Percentiles rank a stretch among this genome's conserved stretches.
These are phyloP conservation scores for Dryomyza anilis DNA, from an alignment of 2,888 invertebrate species.

Conservation along the genomic window DNA sequence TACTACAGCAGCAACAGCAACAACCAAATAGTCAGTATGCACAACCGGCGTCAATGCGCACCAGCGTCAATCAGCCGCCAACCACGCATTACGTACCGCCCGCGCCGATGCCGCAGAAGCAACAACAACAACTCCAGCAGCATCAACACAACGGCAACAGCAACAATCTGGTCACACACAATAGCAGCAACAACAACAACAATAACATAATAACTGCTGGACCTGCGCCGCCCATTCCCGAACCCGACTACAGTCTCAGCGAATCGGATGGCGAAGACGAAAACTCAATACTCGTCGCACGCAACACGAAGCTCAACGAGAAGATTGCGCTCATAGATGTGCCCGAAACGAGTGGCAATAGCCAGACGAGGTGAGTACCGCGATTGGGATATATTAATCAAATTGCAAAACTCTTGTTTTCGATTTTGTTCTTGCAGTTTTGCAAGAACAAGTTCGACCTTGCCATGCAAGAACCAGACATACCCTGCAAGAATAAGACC, in stretches of 20 bases:
- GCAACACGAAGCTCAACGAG: constrained; percentile 64
- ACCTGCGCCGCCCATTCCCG: constrained; percentile 80
- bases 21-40: constrained; percentile 62
- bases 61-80: constrained; percentile 37
- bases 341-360: constrained; percentile 75
- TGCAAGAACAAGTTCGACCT: no score
- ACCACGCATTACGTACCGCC: background rate
- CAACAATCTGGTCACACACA: constrained; percentile 19
- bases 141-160: constrained; percentile 35
- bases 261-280: constrained; percentile 79
- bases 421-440: background rate
- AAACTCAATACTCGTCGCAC: constrained; percentile 60
- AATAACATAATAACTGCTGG: constrained; percentile 42
- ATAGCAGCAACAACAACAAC: constrained; percentile 53
- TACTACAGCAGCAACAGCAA: constrained; percentile 27
- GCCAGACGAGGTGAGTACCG: constrained; percentile 69
- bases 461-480: no score
- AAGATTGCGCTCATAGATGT: constrained; percentile 62
- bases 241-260: constrained; percentile 89
- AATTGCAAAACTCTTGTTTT: background rate
- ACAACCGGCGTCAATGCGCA: constrained; percentile 50
- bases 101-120: constrained; percentile 1
- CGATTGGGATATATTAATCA: background rate
- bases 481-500: no score
- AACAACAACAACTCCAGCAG: constrained; percentile 33